Conservation (phyloP, 2,113 vertebrate genomes). For the Desmodus rotundus region DNA sequence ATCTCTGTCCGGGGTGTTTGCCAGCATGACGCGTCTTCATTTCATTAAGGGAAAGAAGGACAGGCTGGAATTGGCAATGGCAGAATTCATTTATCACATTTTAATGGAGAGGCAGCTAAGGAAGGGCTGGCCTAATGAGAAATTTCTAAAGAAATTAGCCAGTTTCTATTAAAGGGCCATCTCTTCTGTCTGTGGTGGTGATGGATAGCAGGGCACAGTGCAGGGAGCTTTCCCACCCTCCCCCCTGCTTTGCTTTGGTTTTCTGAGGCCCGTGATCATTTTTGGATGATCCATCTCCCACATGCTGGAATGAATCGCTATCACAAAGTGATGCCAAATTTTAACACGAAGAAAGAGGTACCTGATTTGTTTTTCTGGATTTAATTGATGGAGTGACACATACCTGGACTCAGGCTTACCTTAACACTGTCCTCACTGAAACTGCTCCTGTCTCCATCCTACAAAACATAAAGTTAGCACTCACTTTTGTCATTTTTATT, state of each 20-base stretch:
- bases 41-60: constrained; percentile 75
- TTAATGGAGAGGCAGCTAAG: constrained; percentile 85
- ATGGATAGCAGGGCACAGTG: constrained; percentile 19
- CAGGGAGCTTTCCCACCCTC: neutral
- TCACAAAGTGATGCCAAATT: neutral
- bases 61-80: constrained; percentile 76
- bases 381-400: neutral
- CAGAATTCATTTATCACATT: constrained; percentile 87
- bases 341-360: neutral
- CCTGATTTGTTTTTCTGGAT: neutral
- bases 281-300: neutral
- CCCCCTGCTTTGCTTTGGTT: neutral
- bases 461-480: neutral
- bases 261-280: neutral
- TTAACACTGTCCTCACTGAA: neutral
- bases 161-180: constrained; percentile 81
- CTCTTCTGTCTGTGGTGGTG: constrained; percentile 54
- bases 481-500: neutral
- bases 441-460: neutral
- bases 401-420: neutral
- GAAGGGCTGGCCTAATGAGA: constrained; percentile 85
- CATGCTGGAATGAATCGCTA: neutral
- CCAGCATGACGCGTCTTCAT: constrained; percentile 75
- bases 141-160: constrained; percentile 87
- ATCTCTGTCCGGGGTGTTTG: constrained; percentile 68